A percentile compares a stretch with the other conserved stretches of the same genome.
phyloP scores from a whole-genome alignment of 2,888 invertebrate genomes.

The Germaria angustata region DNA sequence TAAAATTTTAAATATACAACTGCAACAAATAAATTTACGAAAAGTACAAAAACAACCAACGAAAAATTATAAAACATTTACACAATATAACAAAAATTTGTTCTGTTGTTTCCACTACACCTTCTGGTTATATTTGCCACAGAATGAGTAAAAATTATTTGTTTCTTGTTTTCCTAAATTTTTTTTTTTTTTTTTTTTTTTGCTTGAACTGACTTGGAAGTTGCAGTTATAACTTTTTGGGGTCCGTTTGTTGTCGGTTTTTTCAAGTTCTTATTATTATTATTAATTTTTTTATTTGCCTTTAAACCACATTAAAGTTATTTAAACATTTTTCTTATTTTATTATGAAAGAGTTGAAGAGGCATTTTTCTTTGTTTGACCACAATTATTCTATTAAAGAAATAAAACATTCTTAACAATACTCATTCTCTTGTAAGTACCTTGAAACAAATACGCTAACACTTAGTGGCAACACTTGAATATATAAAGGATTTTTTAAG shows the following conservation, averaged over 20 bases:
- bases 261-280: not conserved
- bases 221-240: not conserved
- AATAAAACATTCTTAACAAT: constrained; percentile 43
- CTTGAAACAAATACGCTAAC: constrained; percentile 51
- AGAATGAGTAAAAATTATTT: not conserved
- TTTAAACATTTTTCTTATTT: constrained; percentile 40
- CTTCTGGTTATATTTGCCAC: constrained; percentile 5
- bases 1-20: constrained; percentile 44
- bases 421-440: constrained; percentile 48
- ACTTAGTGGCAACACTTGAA: constrained; percentile 51
- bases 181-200: too few species aligned
- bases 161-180: not conserved
- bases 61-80: not conserved
- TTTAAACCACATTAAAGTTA: constrained; percentile 50
- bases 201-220: not conserved
- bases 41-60: not conserved
- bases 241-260: not conserved
- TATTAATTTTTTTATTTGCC: constrained; percentile 10
- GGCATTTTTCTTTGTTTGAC: constrained; percentile 51
- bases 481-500: constrained; percentile 4
- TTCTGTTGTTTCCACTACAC: constrained; percentile 14
- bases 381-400: constrained; percentile 46
- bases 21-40: not conserved
- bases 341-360: constrained; percentile 14
- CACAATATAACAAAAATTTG: constrained; percentile 25